Evolutionary conservation across 2,888 invertebrate species (phyloP).

Genomic region (Thyatira batis): DNA sequence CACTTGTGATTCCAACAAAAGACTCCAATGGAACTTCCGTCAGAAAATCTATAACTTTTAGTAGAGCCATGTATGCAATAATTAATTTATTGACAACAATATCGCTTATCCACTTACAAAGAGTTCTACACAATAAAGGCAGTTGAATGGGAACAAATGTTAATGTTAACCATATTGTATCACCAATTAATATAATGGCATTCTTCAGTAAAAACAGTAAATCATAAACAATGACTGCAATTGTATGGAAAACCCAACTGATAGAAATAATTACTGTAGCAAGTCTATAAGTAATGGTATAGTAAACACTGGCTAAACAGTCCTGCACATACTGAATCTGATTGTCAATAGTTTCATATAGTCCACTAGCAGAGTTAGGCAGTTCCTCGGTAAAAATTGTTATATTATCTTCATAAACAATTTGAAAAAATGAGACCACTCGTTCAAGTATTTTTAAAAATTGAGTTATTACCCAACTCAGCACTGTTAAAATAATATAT

Average conservation of each 20-base stretch:
- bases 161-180: conserved; percentile 65
- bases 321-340: conserved; percentile 39
- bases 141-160: conserved; percentile 71
- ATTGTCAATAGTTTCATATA: conserved; percentile 27
- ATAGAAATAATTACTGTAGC: conserved; percentile 32
- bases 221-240: conserved; percentile 48
- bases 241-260: conserved; percentile 38
- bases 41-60: conserved; percentile 68
- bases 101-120: conserved; percentile 42
- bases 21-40: conserved; percentile 76
- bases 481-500: conserved; percentile 56
- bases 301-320: conserved; percentile 32
- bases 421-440: conserved; percentile 58
- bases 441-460: conserved; percentile 38
- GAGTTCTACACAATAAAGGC: conserved; percentile 51
- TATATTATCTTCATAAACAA: conserved; percentile 73
- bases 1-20: conserved; percentile 65
- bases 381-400: conserved; percentile 65
- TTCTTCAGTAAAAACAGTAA: conserved; percentile 52
- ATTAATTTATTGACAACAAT: conserved; percentile 36
- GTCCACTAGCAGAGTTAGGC: conserved; percentile 47
- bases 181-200: conserved; percentile 57
- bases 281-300: conserved; percentile 35
- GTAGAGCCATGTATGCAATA: conserved; percentile 58
- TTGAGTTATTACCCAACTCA: conserved; percentile 41